phyloP scores from a whole-genome alignment of 37 sponge, comb jelly and placozoan species.

The Axinella damicornis region DNA sequence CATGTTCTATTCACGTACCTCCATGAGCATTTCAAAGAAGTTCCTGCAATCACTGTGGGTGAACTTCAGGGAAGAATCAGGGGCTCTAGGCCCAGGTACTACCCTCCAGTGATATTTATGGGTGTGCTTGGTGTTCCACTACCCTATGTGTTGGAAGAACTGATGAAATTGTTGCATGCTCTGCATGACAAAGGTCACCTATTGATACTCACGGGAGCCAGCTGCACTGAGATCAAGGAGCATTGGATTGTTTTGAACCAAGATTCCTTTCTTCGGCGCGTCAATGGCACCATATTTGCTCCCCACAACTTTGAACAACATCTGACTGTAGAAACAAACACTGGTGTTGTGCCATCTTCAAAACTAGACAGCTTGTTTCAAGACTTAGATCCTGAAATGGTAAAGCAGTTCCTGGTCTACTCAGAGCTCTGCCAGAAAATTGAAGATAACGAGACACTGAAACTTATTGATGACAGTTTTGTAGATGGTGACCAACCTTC shows the following conservation, averaged over 20 bases:
- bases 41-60: not conserved
- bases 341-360: slow-evolving; percentile 14
- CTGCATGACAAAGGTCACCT: not conserved
- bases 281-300: slow-evolving; percentile 31
- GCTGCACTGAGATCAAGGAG: not conserved
- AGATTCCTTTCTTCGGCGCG: not conserved
- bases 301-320: not conserved
- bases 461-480: not conserved
- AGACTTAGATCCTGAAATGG: not conserved
- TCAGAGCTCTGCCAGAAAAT: slow-evolving; percentile 34
- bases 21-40: not conserved
- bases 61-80: not conserved
- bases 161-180: not conserved
- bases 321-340: not conserved
- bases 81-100: no score
- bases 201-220: not conserved
- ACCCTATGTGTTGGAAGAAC: not conserved
- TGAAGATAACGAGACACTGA: slow-evolving; percentile 1
- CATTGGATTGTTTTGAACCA: slow-evolving; percentile 16
- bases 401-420: not conserved
- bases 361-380: slow-evolving; percentile 1
- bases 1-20: not conserved
- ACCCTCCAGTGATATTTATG: no score
- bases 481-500: not conserved
- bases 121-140: not conserved